Base-by-base conservation (phyloP, 2,797 vertebrate genomes). In the Scomberomorus guttatus region DNA sequence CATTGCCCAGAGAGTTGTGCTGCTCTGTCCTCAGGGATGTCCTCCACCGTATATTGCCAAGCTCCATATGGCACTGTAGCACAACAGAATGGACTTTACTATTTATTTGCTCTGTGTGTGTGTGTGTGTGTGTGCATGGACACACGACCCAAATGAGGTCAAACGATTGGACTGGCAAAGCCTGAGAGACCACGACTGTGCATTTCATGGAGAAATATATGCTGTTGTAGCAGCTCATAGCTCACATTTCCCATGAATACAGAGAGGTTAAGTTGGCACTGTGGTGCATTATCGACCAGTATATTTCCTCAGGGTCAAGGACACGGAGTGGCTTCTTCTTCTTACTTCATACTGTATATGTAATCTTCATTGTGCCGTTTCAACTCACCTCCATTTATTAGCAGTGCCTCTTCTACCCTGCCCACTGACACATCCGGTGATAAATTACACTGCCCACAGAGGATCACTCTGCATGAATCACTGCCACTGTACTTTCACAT, bases 341-440 rank as follows among this genome's bases (percentile, higher is more conserved):
- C 65, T 76, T 64, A 48, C 42, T 63, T 66, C 12, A 25, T 57
- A 62, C 80, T 37, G 52, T 67, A 42, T 42, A 13, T 72, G 69
- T 70, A 67, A 86, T 87, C 84, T 74, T 72, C 55, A 75, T 75
- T 68, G 66, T 79, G 66, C 50, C 22, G 17, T 85, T 85, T 77
- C 52, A 48, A 29, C 63, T 82, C 72, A 70, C 64, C 77, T 84
- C 65, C 66, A 87, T 89, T 87, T 73, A 78, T 90, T 79, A 81
- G 67, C 1, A 0, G 29, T 6, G 29, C 59, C 57, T 78, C 56
- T 59, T 75, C 74, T 63, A 54, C 27, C 82, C 77, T 65, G 27
- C 70, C 74, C 83, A 66, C 75, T 34, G 55, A 78, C 85, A 85
- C 54, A 27, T 76, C 37, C 48, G 5, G 27, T 84, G 75, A 92